Conservation (phyloP, 2,113 vertebrate species). For the Catharus minimus region DNA sequence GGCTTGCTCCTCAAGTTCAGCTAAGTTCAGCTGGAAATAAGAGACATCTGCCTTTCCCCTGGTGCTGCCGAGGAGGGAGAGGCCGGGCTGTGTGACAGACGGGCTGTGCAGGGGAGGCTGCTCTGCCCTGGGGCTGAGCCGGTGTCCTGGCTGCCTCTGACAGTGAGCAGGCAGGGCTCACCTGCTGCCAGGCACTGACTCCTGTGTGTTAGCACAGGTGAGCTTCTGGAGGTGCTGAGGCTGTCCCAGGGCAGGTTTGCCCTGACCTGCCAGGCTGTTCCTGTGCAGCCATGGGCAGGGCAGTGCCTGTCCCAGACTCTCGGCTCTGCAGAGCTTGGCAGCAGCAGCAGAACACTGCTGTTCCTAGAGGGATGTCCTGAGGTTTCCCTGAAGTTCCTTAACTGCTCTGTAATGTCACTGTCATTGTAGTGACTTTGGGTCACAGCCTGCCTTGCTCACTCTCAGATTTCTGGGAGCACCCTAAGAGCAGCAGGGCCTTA, state of each 20-base stretch:
- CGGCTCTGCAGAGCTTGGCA: neutral
- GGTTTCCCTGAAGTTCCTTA: neutral
- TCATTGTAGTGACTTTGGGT: neutral
- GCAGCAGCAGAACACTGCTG: neutral
- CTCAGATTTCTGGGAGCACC: neutral
- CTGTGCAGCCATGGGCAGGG: fast-evolving
- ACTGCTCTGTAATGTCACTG: neutral
- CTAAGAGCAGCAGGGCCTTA: neutral
- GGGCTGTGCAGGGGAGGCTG: neutral
- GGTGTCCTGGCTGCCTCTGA: neutral
- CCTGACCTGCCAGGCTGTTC: neutral
- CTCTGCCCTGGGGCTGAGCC: neutral
- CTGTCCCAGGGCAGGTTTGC: neutral
- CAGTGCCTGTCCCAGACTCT: fast-evolving
- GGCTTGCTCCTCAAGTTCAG: neutral
- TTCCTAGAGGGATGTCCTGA: fast-evolving
- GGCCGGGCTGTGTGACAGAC: neutral
- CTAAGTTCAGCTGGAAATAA: neutral
- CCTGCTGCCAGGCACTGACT: neutral
- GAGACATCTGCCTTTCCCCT: neutral
- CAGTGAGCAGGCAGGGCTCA: neutral
- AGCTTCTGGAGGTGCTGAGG: neutral
- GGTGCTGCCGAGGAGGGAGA: neutral
- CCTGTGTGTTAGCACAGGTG: fast-evolving
- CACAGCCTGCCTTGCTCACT: neutral